Conservation (phyloP, 2,888 invertebrate genomes). For the Rhagonycha fulva region DNA sequence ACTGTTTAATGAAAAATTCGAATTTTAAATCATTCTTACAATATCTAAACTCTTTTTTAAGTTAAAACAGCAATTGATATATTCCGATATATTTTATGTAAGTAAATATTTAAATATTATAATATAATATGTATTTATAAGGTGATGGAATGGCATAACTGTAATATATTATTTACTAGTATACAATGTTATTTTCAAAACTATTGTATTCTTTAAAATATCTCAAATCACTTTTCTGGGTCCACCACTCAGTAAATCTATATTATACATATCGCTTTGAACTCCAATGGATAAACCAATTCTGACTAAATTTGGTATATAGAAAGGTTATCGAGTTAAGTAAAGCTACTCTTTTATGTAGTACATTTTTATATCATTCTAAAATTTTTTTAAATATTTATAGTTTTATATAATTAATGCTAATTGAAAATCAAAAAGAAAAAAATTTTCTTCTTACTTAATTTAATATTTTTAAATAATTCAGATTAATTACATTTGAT, state of each 20-base stretch:
- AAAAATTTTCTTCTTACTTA: no score
- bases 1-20: not conserved
- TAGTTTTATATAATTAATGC: no score
- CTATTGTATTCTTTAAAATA: not conserved
- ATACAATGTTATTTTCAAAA: not conserved
- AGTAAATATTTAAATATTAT: not conserved
- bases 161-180: not conserved
- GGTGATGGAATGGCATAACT: not conserved
- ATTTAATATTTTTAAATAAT: no score
- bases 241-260: not conserved
- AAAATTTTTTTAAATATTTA: not conserved
- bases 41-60: no score
- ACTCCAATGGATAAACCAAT: not conserved
- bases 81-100: not conserved
- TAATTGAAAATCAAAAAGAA: no score
- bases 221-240: not conserved
- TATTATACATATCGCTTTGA: not conserved
- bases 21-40: not conserved
- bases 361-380: not conserved
- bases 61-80: not conserved
- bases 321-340: not conserved
- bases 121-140: no score
- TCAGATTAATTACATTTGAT: no score
- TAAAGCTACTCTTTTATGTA: not conserved
- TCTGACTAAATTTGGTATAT: not conserved